These are phyloP conservation scores for Sebastes matsubarae DNA, from an alignment of 2,797 vertebrate genomes.

Conservation along the genomic window DNA sequence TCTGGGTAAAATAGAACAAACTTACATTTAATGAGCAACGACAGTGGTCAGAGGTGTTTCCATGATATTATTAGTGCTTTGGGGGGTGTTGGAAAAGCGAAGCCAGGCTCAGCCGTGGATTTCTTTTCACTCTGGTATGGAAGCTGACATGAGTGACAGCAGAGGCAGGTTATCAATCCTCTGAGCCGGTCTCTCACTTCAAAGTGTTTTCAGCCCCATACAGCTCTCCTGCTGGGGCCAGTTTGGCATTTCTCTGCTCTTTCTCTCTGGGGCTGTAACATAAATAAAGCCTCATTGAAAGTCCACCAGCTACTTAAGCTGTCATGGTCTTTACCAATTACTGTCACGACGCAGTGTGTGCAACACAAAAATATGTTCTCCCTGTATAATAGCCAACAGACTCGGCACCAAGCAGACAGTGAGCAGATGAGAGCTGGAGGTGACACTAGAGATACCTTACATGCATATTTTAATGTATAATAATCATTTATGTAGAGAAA, in stretches of 20 bases:
- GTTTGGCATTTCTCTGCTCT: slow-evolving; percentile 83
- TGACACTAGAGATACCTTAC: slow-evolving; percentile 10
- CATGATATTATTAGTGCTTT: slow-evolving; percentile 53
- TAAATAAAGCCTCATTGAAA: slow-evolving; percentile 87
- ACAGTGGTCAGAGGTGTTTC: slow-evolving; percentile 48
- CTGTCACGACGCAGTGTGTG: slow-evolving; percentile 74
- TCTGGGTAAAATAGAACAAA: slow-evolving; percentile 40
- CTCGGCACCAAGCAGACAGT: slow-evolving; percentile 19
- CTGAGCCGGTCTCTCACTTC: slow-evolving; percentile 79
- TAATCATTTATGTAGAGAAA: not conserved
- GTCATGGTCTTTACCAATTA: slow-evolving; percentile 89
- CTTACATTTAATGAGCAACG: slow-evolving; percentile 45
- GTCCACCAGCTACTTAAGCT: slow-evolving; percentile 86
- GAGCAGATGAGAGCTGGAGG: slow-evolving; percentile 15
- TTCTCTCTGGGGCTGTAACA: slow-evolving; percentile 82
- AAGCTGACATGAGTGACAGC: slow-evolving; percentile 82
- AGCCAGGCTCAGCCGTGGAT: slow-evolving; percentile 66
- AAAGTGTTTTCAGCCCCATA: slow-evolving; percentile 79
- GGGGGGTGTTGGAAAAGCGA: slow-evolving; percentile 65
- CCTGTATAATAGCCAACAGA: slow-evolving; percentile 72
- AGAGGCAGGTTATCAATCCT: slow-evolving; percentile 82
- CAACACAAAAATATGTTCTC: slow-evolving; percentile 75
- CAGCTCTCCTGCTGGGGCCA: slow-evolving; percentile 79
- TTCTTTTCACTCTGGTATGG: slow-evolving; percentile 58
- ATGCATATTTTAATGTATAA: not conserved